Evolutionary conservation across 2,797 vertebrate genomes (phyloP).

Genomic region (Bovichtus variegatus): DNA sequence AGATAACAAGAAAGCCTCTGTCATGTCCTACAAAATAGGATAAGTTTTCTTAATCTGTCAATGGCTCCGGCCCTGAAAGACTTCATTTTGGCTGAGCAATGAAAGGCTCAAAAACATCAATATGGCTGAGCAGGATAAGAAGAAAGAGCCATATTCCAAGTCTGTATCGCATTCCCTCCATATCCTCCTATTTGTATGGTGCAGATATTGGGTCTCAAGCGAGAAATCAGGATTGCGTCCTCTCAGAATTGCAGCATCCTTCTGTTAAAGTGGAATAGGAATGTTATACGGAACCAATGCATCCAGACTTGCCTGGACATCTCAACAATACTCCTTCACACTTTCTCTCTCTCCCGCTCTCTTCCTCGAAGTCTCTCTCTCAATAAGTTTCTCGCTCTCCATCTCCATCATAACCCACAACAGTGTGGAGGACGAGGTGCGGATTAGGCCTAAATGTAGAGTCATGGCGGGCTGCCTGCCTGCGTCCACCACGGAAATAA

Average conservation of each 20-base stretch:
- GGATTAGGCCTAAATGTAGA: slow-evolving; percentile 83
- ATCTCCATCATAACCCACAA: slow-evolving; percentile 73
- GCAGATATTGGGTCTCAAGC: slow-evolving; percentile 83
- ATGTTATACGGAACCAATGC: slow-evolving; percentile 85
- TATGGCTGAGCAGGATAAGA: slow-evolving; percentile 84
- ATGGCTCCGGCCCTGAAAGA: slow-evolving; percentile 75
- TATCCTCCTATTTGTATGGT: slow-evolving; percentile 83
- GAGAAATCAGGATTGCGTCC: slow-evolving; percentile 77
- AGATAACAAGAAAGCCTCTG: slow-evolving; percentile 78
- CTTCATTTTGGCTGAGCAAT: slow-evolving; percentile 84
- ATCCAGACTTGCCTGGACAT: slow-evolving; percentile 76
- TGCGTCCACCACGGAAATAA: slow-evolving; percentile 77
- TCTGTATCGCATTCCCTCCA: slow-evolving; percentile 71
- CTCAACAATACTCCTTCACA: slow-evolving; percentile 75
- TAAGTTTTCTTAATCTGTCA: slow-evolving; percentile 84
- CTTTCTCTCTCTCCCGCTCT: slow-evolving; percentile 45
- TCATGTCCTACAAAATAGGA: slow-evolving; percentile 78
- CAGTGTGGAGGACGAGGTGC: slow-evolving; percentile 67
- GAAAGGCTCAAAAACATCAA: slow-evolving; percentile 84
- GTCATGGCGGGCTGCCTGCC: slow-evolving; percentile 72
- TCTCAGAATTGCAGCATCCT: slow-evolving; percentile 64
- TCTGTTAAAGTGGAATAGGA: slow-evolving; percentile 79
- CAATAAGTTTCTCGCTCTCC: slow-evolving; percentile 63
- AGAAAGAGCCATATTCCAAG: slow-evolving; percentile 80
- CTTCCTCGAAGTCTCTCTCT: slow-evolving; percentile 40